Evolutionary conservation across 2,113 vertebrate species (phyloP).

Genomic region (Mus pahari): DNA sequence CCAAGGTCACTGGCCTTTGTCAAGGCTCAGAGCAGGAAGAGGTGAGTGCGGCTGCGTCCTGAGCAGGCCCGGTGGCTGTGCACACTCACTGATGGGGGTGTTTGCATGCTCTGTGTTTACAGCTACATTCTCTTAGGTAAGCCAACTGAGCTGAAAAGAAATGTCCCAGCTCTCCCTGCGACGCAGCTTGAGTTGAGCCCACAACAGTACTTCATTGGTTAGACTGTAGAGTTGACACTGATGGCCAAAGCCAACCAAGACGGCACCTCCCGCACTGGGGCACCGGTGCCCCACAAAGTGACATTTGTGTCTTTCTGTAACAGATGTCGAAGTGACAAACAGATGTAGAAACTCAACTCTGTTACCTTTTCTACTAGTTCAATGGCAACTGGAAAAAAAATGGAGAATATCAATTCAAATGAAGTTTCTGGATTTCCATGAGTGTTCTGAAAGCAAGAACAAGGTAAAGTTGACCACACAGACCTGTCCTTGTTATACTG

Average conservation of each 20-base stretch:
- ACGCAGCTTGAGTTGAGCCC: conserved; percentile 71
- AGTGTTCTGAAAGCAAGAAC: conserved; percentile 37
- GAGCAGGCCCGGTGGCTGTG: conserved; percentile 57
- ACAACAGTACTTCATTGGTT: conserved; percentile 86
- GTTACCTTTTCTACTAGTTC: conserved; percentile 55
- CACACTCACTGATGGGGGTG: conserved; percentile 80
- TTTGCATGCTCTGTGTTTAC: conserved; percentile 88
- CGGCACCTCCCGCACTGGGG: conserved; percentile 86
- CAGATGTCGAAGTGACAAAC: conserved; percentile 22
- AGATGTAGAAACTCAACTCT: background rate
- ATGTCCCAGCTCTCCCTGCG: conserved; percentile 75
- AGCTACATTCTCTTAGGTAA: conserved; percentile 84
- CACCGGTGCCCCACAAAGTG: conserved; percentile 89
- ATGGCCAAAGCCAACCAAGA: conserved; percentile 84
- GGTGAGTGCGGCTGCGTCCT: conserved; percentile 84
- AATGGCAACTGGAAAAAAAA: conserved; percentile 42
- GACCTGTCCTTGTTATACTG: conserved; percentile 38
- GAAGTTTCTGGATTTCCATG: conserved; percentile 54
- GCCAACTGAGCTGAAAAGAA: conserved; percentile 81
- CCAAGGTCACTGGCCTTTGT: conserved; percentile 85
- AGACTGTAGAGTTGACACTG: conserved; percentile 85
- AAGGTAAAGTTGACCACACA: conserved; percentile 51
- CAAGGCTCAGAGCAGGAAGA: conserved; percentile 87
- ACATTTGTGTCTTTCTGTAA: background rate
- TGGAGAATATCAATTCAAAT: conserved; percentile 38